Evolutionary conservation across 2,113 vertebrate species (phyloP).

Genomic region (Archocentrus centrarchus): DNA sequence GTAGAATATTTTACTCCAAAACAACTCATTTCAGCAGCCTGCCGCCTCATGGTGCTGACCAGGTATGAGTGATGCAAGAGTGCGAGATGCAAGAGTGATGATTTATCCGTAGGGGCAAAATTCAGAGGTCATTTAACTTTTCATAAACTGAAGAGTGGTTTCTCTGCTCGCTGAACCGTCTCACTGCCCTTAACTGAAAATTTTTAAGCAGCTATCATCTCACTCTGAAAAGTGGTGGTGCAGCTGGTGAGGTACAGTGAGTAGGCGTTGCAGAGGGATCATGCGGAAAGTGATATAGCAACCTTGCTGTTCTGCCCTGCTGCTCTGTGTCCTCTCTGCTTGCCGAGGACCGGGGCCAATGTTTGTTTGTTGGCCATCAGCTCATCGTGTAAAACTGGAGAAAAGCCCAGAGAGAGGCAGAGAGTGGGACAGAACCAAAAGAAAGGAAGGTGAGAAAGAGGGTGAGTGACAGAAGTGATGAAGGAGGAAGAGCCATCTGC

Average conservation of each 20-base stretch:
- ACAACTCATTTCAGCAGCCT: background rate
- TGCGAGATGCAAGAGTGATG: background rate
- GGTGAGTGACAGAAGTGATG: slow-evolving; percentile 26
- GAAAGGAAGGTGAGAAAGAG: slow-evolving; percentile 22
- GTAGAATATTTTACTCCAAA: background rate
- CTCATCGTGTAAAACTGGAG: slow-evolving; percentile 70
- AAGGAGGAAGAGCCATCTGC: slow-evolving; percentile 47
- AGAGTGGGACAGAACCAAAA: background rate
- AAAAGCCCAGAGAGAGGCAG: slow-evolving; percentile 62
- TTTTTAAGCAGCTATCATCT: slow-evolving; percentile 31
- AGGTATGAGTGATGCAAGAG: background rate
- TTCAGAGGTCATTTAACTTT: slow-evolving; percentile 6
- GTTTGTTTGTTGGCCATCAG: slow-evolving; percentile 72
- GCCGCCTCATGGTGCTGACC: background rate
- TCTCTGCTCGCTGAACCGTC: background rate
- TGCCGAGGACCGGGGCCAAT: slow-evolving; percentile 64
- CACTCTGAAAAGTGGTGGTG: slow-evolving; percentile 13
- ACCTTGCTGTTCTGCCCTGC: slow-evolving; percentile 69
- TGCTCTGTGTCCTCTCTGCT: slow-evolving; percentile 60
- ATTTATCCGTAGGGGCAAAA: background rate
- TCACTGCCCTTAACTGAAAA: background rate
- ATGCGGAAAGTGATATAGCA: slow-evolving; percentile 58
- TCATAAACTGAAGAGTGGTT: background rate
- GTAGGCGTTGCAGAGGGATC: slow-evolving; percentile 68
- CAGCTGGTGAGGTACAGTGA: slow-evolving; percentile 47